Percentiles rank a stretch among this genome's conserved stretches.
Conservation (phyloP, 2,888 invertebrate species). For the Melieria picta region DNA sequence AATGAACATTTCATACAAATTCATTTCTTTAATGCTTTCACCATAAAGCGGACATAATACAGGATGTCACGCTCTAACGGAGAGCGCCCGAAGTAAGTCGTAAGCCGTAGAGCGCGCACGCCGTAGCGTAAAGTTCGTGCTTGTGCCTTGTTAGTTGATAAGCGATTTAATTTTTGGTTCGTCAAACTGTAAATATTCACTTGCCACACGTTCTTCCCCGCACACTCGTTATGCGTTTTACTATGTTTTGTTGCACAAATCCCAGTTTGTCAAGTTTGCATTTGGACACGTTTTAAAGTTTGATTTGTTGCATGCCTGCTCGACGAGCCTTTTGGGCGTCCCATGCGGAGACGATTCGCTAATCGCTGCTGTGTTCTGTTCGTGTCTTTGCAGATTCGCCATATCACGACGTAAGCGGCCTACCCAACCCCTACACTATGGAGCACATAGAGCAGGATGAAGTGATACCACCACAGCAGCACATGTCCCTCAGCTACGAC, state of each 20-base stretch:
- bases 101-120: too few relatives aligned
- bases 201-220: too few relatives aligned
- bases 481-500: slow-evolving; percentile 90
- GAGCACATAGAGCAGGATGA: slow-evolving; percentile 83
- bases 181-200: too few relatives aligned
- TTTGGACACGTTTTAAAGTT: too few relatives aligned
- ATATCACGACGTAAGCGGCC: slow-evolving; percentile 92
- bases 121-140: too few relatives aligned
- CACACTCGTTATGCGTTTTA: too few relatives aligned
- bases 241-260: too few relatives aligned
- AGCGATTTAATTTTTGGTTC: too few relatives aligned
- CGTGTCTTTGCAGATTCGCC: slow-evolving; percentile 75
- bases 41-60: slow-evolving; percentile 64
- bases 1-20: too few relatives aligned
- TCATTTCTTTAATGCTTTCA: slow-evolving; percentile 24
- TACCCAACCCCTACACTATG: slow-evolving; percentile 88
- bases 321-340: neutral
- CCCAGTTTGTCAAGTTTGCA: too few relatives aligned
- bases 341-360: slow-evolving; percentile 15
- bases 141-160: too few relatives aligned
- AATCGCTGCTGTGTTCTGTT: slow-evolving; percentile 33
- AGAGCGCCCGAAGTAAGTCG: slow-evolving; percentile 65
- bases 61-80: slow-evolving; percentile 67
- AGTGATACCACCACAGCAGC: slow-evolving; percentile 73
- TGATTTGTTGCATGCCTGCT: too few relatives aligned